phyloP scores from a whole-genome alignment of 1,140 invertebrate genomes.

The Nephotettix cincticeps region DNA sequence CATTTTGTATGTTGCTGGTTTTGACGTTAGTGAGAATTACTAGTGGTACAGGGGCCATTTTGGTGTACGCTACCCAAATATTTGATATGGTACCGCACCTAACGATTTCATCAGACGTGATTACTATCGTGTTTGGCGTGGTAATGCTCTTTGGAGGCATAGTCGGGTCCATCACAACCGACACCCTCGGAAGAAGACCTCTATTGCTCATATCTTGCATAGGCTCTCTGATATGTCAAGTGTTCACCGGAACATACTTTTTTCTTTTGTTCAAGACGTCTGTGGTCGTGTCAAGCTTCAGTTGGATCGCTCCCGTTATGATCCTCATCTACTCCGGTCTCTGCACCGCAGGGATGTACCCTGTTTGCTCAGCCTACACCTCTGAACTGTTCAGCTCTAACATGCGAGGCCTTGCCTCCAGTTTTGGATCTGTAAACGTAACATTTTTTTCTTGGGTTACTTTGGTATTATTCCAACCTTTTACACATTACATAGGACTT shows the following conservation, averaged over 20 bases:
- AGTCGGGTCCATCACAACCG: slow-evolving; percentile 63
- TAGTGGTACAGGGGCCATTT: slow-evolving; percentile 70
- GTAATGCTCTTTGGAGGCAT: slow-evolving; percentile 65
- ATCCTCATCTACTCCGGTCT: slow-evolving; percentile 67
- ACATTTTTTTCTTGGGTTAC: slow-evolving; percentile 71
- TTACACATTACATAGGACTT: slow-evolving; percentile 50
- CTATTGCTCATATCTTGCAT: slow-evolving; percentile 52
- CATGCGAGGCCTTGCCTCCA: slow-evolving; percentile 66
- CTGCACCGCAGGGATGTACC: slow-evolving; percentile 67
- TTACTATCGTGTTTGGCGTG: slow-evolving; percentile 64
- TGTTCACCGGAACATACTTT: slow-evolving; percentile 54
- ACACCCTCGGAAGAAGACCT: slow-evolving; percentile 67
- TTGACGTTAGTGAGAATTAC: slow-evolving; percentile 74
- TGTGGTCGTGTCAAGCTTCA: slow-evolving; percentile 49
- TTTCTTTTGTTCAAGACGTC: slow-evolving; percentile 57
- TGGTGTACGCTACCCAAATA: slow-evolving; percentile 72
- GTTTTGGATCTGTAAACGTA: slow-evolving; percentile 66
- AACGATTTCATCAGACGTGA: slow-evolving; percentile 49
- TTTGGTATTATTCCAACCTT: slow-evolving; percentile 69
- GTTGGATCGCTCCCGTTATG: slow-evolving; percentile 62
- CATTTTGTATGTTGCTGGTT: slow-evolving; percentile 60
- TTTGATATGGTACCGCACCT: slow-evolving; percentile 55
- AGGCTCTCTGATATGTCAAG: slow-evolving; percentile 44
- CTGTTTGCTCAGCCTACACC: slow-evolving; percentile 69
- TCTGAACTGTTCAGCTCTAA: slow-evolving; percentile 73